Evolutionary conservation across 2,113 vertebrate species (phyloP), one percentile per base, ranked within the genome.

Genomic region (Enhydra lutris): DNA sequence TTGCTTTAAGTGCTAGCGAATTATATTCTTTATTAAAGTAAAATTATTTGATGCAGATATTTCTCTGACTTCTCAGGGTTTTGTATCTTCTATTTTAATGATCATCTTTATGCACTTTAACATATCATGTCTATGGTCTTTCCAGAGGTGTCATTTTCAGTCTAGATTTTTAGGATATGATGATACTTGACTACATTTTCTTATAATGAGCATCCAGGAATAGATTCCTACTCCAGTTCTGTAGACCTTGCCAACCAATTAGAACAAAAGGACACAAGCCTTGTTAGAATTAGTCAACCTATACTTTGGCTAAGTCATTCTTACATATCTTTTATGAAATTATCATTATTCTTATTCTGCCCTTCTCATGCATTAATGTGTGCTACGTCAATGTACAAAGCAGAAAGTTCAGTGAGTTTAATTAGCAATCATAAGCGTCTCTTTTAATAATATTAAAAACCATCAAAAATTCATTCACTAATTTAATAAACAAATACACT

Each of bases 11-110:
- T 88, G 85, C 55, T 96, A 39, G 6, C 74, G 52, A 83, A 97
- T 98, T 97, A 83, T 52, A 97, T 90, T 90, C 52, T 85, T 97
- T 93, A 95, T 95, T 97, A 97, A 98, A 98, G 95, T 13, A 91
- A 81, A 97, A 97, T 91, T 95, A 84, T 96, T 91, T 95, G 1
- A 92, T 83, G 17, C 76, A 97, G 29, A 6, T 65, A 8, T 52
- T 73, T 83, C 2, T 87, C 31, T 82, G 84, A 39, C 8, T 81
- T 73, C 87, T 86, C 34, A 97, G 47, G 20, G 4, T 52, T 65
- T 55, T 50, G 12, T 89, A 45, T 55, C 47, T 83, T 94, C 24
- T 55, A 10, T 97, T 84, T n/a, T 95, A 97, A 92, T 78, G 81
- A 89, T 17, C 61, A 80, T 91, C 96, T 97, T 92, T 59, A 91